A percentile compares a stretch with the other conserved stretches of the same genome.
Evolutionary conservation across 2,113 vertebrate genomes (phyloP).

Genomic region (Melanotaenia duboulayi): DNA sequence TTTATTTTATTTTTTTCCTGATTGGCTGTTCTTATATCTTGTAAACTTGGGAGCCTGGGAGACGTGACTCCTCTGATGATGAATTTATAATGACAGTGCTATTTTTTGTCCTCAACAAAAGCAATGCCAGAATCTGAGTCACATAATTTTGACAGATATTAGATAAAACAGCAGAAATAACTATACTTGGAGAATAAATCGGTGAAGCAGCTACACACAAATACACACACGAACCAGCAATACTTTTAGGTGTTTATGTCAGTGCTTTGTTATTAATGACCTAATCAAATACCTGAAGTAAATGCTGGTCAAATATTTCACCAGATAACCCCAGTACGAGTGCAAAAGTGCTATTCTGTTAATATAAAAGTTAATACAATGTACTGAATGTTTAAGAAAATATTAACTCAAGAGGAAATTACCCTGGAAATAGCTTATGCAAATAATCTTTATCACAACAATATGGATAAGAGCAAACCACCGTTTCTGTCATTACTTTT

Average conservation of each 20-base stretch:
- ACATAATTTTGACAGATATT: slow-evolving; percentile 17
- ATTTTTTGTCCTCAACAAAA: slow-evolving; percentile 42
- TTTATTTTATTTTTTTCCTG: background rate
- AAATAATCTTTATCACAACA: slow-evolving; percentile 7
- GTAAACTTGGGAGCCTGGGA: slow-evolving; percentile 32
- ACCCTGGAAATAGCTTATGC: slow-evolving; percentile 15
- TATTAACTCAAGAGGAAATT: slow-evolving; percentile 46
- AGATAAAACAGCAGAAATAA: slow-evolving; percentile 16
- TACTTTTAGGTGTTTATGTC: background rate
- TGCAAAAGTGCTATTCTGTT: background rate
- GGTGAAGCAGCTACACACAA: slow-evolving; percentile 1
- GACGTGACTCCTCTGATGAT: slow-evolving; percentile 42
- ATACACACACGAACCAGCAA: background rate
- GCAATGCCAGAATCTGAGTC: slow-evolving; percentile 18
- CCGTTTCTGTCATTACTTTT: slow-evolving; percentile 12
- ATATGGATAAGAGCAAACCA: background rate
- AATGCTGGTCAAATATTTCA: background rate
- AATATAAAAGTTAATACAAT: slow-evolving; percentile 1
- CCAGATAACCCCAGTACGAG: background rate
- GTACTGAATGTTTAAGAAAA: slow-evolving; percentile 9
- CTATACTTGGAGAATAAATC: background rate
- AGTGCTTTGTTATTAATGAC: background rate
- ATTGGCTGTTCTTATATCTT: too few relatives aligned
- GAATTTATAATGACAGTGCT: slow-evolving; percentile 33
- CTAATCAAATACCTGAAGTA: background rate